Conservation (phyloP, 2,113 vertebrate species). For the Centropus unirufus region DNA sequence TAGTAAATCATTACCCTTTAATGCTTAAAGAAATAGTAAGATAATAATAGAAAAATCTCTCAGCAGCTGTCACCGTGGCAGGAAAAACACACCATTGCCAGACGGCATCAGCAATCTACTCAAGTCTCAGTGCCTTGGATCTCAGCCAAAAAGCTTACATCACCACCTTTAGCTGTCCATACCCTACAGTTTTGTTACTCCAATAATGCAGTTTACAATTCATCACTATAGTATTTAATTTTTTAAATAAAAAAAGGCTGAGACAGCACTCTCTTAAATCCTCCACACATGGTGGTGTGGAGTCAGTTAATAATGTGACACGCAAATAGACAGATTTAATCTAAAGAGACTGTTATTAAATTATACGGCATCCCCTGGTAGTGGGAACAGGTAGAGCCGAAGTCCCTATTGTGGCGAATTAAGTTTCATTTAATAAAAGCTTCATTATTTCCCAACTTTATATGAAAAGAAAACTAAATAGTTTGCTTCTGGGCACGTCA, state of each 20-base stretch:
- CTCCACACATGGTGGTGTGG: not conserved
- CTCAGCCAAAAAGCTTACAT: slow-evolving; percentile 16
- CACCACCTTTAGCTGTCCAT: not conserved
- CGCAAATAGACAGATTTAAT: not conserved
- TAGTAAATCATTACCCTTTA: slow-evolving; percentile 50
- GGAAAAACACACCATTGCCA: slow-evolving; percentile 27
- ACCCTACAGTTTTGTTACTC: not conserved
- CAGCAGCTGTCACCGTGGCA: slow-evolving; percentile 58
- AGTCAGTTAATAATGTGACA: not conserved
- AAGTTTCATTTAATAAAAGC: slow-evolving; percentile 63
- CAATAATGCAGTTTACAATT: not conserved
- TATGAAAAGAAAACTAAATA: slow-evolving; percentile 51
- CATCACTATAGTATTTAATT: not conserved
- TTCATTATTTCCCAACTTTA: slow-evolving; percentile 58
- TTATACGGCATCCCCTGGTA: not conserved
- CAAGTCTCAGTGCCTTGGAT: not conserved
- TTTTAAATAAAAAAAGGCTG: not conserved
- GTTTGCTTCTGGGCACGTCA: slow-evolving; percentile 22
- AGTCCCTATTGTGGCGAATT: not conserved
- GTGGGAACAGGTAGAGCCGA: not conserved
- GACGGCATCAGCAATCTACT: not conserved
- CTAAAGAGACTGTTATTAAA: slow-evolving; percentile 58
- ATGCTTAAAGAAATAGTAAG: slow-evolving; percentile 18
- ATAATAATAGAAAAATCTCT: slow-evolving; percentile 68
- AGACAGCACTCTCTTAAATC: not conserved